Conservation (phyloP, 2,113 vertebrate species). For the Acanthochromis polyacanthus region DNA sequence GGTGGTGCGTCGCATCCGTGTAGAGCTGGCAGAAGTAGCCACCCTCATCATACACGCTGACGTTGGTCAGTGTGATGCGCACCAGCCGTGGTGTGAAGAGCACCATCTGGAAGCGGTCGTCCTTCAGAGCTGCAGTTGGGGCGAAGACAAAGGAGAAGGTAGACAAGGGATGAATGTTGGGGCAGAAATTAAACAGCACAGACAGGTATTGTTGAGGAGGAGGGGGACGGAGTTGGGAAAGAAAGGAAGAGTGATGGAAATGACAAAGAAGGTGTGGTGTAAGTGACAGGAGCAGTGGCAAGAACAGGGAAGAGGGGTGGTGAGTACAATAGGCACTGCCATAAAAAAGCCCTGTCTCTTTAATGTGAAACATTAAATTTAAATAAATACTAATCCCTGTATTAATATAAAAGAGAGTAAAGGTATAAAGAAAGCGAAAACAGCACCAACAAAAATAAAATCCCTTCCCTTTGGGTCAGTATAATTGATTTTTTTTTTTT, state of each 20-base stretch:
- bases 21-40: slow-evolving; percentile 96
- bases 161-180: not conserved
- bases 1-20: slow-evolving; percentile 92
- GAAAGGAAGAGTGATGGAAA: not conserved
- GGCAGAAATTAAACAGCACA: not conserved
- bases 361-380: not conserved
- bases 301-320: not conserved
- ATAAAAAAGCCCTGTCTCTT: not conserved
- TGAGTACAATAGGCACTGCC: not conserved
- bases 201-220: slow-evolving; percentile 16
- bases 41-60: slow-evolving; percentile 91
- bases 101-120: slow-evolving; percentile 93
- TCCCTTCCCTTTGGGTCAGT: no score
- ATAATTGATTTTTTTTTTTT: no score
- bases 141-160: not conserved
- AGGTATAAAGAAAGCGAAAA: not conserved
- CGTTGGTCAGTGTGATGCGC: slow-evolving; percentile 89
- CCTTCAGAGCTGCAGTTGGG: slow-evolving; percentile 87
- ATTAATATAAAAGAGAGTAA: not conserved
- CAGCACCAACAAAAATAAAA: no score
- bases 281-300: not conserved
- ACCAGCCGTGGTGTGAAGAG: slow-evolving; percentile 89
- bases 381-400: slow-evolving; percentile 8
- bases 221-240: not conserved
- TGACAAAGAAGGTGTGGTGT: not conserved